Base-by-base conservation (phyloP, 2,113 vertebrate species). In the Sorex araneus region DNA sequence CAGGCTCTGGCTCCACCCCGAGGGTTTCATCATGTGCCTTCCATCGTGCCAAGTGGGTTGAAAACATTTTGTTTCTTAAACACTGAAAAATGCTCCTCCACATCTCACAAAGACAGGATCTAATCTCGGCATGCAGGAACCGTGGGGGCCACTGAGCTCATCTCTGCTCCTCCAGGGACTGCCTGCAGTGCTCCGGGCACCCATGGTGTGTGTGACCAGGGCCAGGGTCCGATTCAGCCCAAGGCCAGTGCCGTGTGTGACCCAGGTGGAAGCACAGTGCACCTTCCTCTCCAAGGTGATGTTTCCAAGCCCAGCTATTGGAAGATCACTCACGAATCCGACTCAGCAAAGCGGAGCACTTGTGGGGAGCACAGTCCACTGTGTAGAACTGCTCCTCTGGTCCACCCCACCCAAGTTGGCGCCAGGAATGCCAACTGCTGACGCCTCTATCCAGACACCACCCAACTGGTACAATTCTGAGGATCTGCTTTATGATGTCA, bases 21-120 rank as follows among this genome's bases (percentile, higher is more conserved):
- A 0, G 0, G 0, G 73, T 40, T 71, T 92, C 89, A 76, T 15
- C 19, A 7, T 11, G 57, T 50, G 30, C 75, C 60, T 76, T 90
- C 67, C 70, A 63, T 84, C 27, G 76, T 18, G 69, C 27, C 45
- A 83, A 80, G 85, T 64, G 71, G 28, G 76, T 82, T 3, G 15
- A 66, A 94, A 91, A 73, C 21, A 74, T 47, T 73, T 15, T 73
- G 12, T 71, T 88, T 63, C 80, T 92, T 77, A 79, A 76, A 80
- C 54, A 88, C 84, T 91, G 71, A 12, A 73, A 71, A 92, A 60
- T 13, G 70, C 57, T 79, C 79, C 57, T 79, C 79, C 64, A 25
- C 9, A 32, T 66, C 60, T 79, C 83, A 60, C 16, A 45, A 32
- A 86, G 40, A 66, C 1, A 11, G 9, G 45, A 8, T 70, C 76